Percentiles rank a stretch among this genome's conserved stretches.
phyloP scores from a whole-genome alignment of 2,888 invertebrate genomes.

The Amphipoea oculea region DNA sequence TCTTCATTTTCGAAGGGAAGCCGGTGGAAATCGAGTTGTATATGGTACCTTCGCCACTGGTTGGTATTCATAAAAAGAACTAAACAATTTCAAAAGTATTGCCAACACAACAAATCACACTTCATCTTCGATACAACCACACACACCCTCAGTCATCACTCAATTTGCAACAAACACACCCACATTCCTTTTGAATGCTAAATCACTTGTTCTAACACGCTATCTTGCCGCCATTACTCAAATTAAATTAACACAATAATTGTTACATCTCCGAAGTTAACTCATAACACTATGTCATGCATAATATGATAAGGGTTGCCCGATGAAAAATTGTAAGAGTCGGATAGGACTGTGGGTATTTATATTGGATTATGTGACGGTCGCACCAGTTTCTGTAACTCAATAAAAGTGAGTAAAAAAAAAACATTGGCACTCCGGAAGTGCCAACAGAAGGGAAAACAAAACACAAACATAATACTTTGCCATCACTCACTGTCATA shows the following conservation, averaged over 20 bases:
- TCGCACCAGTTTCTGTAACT: neutral
- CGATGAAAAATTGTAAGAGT: constrained; percentile 10
- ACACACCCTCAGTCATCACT: neutral
- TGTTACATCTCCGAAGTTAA: constrained; percentile 58
- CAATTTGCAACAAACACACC: constrained; percentile 6
- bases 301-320: constrained; percentile 46
- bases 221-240: constrained; percentile 55
- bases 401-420: neutral
- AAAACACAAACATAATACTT: too few species aligned
- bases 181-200: constrained; percentile 43
- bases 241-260: constrained; percentile 60
- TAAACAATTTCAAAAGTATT: too few species aligned
- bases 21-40: too few species aligned
- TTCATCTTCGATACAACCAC: neutral
- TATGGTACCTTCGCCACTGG: too few species aligned
- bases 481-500: too few species aligned
- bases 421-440: too few species aligned
- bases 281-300: constrained; percentile 60
- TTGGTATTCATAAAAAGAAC: too few species aligned
- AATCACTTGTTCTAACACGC: constrained; percentile 51
- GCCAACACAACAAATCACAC: neutral
- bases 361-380: neutral
- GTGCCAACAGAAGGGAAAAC: too few species aligned
- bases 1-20: too few species aligned
- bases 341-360: constrained; percentile 2